Evolutionary conservation across 2,888 invertebrate species (phyloP).

Genomic region (Amaurobius ferox): DNA sequence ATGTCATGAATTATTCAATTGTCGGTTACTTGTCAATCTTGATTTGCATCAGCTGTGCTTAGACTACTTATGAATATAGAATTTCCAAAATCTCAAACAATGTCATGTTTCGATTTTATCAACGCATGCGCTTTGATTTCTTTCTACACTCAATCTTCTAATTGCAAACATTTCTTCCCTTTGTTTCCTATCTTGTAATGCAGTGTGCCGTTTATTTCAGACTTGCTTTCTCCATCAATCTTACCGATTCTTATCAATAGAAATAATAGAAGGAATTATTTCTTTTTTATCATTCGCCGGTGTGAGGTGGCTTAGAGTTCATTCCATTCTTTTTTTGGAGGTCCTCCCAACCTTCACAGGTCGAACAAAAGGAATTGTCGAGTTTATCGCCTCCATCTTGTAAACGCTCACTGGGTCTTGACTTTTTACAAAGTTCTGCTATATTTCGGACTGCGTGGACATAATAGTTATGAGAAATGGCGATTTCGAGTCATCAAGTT

Average conservation of each 20-base stretch:
- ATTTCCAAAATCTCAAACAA: too few relatives aligned
- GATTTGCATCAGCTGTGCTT: too few relatives aligned
- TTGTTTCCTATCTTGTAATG: constrained; percentile 3
- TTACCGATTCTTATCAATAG: neutral
- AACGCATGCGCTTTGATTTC: neutral
- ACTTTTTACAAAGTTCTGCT: neutral
- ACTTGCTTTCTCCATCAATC: constrained; percentile 3
- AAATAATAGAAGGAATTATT: constrained; percentile 15
- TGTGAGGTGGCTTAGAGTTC: neutral
- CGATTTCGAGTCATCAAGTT: too few relatives aligned
- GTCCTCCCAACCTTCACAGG: neutral
- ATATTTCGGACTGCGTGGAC: neutral
- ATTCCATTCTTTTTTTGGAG: neutral
- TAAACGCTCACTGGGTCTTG: neutral
- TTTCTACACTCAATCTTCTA: neutral
- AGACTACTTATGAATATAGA: too few relatives aligned
- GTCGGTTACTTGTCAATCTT: too few relatives aligned
- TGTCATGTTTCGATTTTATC: neutral
- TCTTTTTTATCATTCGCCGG: neutral
- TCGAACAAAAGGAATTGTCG: constrained; percentile 9
- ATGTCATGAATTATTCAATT: too few relatives aligned
- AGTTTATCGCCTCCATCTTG: neutral
- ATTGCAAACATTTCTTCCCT: constrained; percentile 1
- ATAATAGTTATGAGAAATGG: too few relatives aligned
- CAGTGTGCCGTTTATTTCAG: neutral